Base-by-base conservation (phyloP, 2,113 vertebrate species). In the Lichenostomus cassidix region DNA sequence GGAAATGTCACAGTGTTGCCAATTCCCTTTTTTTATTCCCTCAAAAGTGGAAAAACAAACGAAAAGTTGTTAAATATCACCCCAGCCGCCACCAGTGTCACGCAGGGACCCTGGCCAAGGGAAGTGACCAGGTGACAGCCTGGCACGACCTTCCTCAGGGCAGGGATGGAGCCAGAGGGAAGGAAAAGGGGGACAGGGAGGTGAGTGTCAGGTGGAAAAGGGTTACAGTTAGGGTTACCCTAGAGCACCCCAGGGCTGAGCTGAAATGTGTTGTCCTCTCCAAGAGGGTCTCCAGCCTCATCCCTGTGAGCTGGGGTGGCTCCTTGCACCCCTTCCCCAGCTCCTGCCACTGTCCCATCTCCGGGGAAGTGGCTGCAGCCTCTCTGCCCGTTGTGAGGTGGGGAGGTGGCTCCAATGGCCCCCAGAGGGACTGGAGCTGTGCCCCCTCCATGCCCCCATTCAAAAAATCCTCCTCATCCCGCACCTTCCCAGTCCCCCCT, bases 191-290 rank as follows among this genome's bases (percentile, higher is more conserved):
- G 13, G 49, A 37, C 1, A 5, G 11, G 39, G 18, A 33, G 35
- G 12, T 22, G 47, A 33, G 0, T 11, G 2, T 0, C 1, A 35
- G 12, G 5, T 62, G 35, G 9, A 22, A 80, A 77, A 8, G 39
- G 37, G 42, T 44, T 17, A 44, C 6, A 7, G 16, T 44, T 44
- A 44, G 42, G 42, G 42, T 44, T 44, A 21, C 18, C 11, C 47
- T 31, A 2, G 14, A 46, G 33, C 33, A 21, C 7, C 13, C 39
- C 49, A 31, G 68, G 33, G 12, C 77, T 49, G 63, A 79, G 47
- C 58, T 9, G 5, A 11, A 31, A 14, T 0, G 1, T 7, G 27
- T 11, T 58, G 18, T 21, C 31, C 37, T 42, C 3, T 1, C 39
- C 2, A 2, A 20, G 35, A 12, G 58, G 5, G 2, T 9, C 31